A percentile compares a stretch with the other conserved stretches of the same genome.
phyloP scores from a whole-genome alignment of 2,797 vertebrate genomes.

The Euthynnus affinis region DNA sequence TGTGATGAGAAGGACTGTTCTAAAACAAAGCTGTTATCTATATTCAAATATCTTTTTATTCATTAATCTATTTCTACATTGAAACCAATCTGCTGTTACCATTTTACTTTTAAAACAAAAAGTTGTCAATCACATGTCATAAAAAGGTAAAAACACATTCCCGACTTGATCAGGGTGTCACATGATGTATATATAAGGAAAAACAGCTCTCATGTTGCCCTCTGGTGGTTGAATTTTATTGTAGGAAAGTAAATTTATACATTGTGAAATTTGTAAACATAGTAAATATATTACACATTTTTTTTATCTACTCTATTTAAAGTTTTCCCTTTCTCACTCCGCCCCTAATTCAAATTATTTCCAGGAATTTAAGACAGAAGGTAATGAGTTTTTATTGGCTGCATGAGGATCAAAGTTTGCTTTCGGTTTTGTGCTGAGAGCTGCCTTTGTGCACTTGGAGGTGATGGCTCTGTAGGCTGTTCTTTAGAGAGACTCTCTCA shows the following conservation, averaged over 20 bases:
- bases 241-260: not conserved
- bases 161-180: slow-evolving; percentile 51
- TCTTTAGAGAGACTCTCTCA: not conserved
- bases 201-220: slow-evolving; percentile 44
- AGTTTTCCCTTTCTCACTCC: not conserved
- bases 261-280: not conserved
- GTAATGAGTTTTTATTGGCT: too few species aligned
- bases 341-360: not conserved
- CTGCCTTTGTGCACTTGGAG: too few species aligned
- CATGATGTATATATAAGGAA: slow-evolving; percentile 29
- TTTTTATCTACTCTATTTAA: not conserved
- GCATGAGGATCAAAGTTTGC: too few species aligned
- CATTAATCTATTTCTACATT: not conserved
- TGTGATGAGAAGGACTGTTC: slow-evolving; percentile 1
- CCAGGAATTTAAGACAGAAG: not conserved
- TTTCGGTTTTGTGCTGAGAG: too few species aligned
- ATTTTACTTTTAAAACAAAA: slow-evolving; percentile 42
- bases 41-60: not conserved
- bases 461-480: not conserved
- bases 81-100: not conserved
- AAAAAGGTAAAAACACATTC: slow-evolving; percentile 52
- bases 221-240: slow-evolving; percentile 58
- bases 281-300: not conserved
- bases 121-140: slow-evolving; percentile 35
- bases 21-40: slow-evolving; percentile 11